Percentiles rank a stretch among this genome's conserved stretches.
Evolutionary conservation across 2,888 invertebrate genomes (phyloP).

Genomic region (Lasioglossum zephyrum): DNA sequence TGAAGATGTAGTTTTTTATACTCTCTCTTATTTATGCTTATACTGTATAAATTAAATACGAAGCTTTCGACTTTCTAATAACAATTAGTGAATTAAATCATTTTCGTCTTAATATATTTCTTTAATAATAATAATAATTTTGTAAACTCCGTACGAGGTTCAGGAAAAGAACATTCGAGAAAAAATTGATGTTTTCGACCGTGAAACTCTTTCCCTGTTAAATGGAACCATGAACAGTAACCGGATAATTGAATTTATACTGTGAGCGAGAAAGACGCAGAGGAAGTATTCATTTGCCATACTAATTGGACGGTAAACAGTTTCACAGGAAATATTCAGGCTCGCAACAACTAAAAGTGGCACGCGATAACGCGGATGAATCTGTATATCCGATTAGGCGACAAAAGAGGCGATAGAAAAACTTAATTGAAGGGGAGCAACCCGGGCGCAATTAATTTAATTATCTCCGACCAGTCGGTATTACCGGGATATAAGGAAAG

Average conservation of each 20-base stretch:
- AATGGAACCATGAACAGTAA: background rate
- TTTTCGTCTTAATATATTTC: too few species aligned
- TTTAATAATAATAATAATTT: too few species aligned
- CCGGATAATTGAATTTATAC: conserved; percentile 1
- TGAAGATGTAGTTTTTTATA: too few species aligned
- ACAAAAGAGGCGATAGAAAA: conserved; percentile 20
- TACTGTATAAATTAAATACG: too few species aligned
- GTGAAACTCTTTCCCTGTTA: background rate
- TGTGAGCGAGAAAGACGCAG: background rate
- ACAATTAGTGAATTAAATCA: too few species aligned
- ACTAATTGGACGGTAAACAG: conserved; percentile 20
- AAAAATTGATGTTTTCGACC: background rate
- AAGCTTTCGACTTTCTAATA: too few species aligned
- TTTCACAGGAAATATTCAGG: conserved; percentile 27
- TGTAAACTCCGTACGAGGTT: too few species aligned
- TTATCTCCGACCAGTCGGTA: conserved; percentile 43
- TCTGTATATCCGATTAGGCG: conserved; percentile 30
- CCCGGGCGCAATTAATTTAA: conserved; percentile 47
- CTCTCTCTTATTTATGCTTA: too few species aligned
- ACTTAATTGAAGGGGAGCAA: conserved; percentile 31
- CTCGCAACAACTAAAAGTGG: conserved; percentile 6
- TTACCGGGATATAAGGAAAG: conserved; percentile 4
- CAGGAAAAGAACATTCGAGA: too few species aligned
- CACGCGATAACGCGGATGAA: conserved; percentile 21
- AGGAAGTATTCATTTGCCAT: background rate